Percentiles rank a stretch among this genome's conserved stretches.
phyloP scores from a whole-genome alignment of 2,888 invertebrate genomes.

The Luperina nickerlii region DNA sequence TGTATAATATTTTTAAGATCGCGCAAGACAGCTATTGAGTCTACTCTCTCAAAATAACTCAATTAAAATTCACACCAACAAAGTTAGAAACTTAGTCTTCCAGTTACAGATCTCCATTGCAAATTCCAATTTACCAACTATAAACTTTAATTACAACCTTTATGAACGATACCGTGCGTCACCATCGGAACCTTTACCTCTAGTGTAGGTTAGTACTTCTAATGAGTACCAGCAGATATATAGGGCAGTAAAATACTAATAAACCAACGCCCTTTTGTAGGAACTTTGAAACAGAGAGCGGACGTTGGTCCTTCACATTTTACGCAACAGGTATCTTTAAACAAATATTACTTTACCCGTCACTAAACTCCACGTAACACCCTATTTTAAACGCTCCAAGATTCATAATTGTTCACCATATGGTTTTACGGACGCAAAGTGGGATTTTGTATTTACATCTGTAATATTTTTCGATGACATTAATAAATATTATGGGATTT shows the following conservation, averaged over 20 bases:
- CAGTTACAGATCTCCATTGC: slow-evolving; percentile 42
- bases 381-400: slow-evolving; percentile 6
- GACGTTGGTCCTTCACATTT: slow-evolving; percentile 67
- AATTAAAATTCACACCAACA: slow-evolving; percentile 33
- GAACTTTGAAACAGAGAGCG: slow-evolving; percentile 58
- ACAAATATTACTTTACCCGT: slow-evolving; percentile 12
- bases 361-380: slow-evolving; percentile 11
- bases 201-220: not conserved
- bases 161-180: slow-evolving; percentile 15
- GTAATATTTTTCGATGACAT: slow-evolving; percentile 55
- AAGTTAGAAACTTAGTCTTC: slow-evolving; percentile 32
- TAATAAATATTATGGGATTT: slow-evolving; percentile 55
- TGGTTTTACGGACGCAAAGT: not conserved
- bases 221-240: slow-evolving; percentile 15
- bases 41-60: slow-evolving; percentile 7
- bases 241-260: slow-evolving; percentile 40
- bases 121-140: slow-evolving; percentile 36
- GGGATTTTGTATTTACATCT: slow-evolving; percentile 13
- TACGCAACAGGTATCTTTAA: slow-evolving; percentile 54
- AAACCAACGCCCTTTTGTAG: slow-evolving; percentile 60
- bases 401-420: slow-evolving; percentile 25
- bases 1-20: not conserved
- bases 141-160: slow-evolving; percentile 40
- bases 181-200: slow-evolving; percentile 49
- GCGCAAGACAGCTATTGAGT: too few relatives aligned